phyloP scores from a whole-genome alignment of 2,113 vertebrate species.

The Chaetops frenatus region DNA sequence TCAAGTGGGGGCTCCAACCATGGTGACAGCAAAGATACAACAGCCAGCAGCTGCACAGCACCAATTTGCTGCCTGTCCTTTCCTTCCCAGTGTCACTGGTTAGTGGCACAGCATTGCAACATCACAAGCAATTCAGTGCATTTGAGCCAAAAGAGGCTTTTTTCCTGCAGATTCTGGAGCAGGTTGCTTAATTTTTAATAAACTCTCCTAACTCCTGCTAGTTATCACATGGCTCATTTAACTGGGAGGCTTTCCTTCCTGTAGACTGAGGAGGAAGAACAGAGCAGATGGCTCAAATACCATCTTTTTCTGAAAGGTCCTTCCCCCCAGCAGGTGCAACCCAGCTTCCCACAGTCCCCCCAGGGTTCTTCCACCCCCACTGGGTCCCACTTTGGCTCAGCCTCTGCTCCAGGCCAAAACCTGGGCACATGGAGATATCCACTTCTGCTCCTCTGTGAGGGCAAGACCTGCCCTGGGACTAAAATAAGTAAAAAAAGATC shows the following conservation, averaged over 20 bases:
- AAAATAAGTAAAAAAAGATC: background rate
- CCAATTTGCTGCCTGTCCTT: background rate
- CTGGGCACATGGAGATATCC: accelerated
- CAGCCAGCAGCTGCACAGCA: background rate
- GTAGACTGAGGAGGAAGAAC: conserved; percentile 7
- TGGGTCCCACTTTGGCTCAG: background rate
- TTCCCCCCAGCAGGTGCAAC: background rate
- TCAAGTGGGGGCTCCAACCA: accelerated
- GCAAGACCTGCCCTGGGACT: background rate
- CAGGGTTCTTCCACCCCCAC: background rate
- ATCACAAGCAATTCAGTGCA: background rate
- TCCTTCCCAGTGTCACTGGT: background rate
- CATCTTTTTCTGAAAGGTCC: conserved; percentile 22
- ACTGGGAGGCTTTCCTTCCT: conserved; percentile 51
- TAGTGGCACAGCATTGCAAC: background rate
- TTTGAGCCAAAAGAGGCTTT: background rate
- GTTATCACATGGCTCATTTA: conserved; percentile 47
- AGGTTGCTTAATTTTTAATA: conserved; percentile 62
- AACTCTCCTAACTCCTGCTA: conserved; percentile 47
- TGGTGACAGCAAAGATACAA: background rate
- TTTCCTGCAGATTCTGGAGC: background rate
- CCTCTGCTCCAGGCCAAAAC: background rate
- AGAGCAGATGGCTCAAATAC: conserved; percentile 60
- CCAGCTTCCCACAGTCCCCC: background rate
- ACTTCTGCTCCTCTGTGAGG: background rate